These are phyloP conservation scores for Pygoscelis adeliae DNA, from an alignment of 2,113 vertebrate genomes.

Conservation along the genomic window DNA sequence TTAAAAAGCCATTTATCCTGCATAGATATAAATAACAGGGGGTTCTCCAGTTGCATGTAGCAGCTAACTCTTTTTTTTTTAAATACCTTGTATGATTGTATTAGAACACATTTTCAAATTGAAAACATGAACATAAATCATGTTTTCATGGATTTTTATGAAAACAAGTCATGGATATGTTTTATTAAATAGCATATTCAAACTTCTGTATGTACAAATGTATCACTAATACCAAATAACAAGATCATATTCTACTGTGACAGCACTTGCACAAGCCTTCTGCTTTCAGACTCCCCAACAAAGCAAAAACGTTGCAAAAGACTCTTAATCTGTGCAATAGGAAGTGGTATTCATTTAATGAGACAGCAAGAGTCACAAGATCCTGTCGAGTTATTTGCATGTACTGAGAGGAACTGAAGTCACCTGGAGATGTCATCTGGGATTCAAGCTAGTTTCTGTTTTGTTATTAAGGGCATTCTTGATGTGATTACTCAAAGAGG, in stretches of 20 bases:
- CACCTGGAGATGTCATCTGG: rapidly evolving
- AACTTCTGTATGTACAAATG: neutral
- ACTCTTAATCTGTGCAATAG: neutral
- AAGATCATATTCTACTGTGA: neutral
- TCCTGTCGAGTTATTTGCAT: neutral
- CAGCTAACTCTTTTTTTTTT: neutral
- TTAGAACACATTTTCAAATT: neutral
- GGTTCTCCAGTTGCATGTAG: neutral
- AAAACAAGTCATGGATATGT: neutral
- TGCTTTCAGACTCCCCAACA: neutral
- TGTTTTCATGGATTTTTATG: neutral
- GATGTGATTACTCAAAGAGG: neutral
- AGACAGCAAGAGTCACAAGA: neutral
- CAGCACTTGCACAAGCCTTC: neutral
- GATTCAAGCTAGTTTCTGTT: neutral
- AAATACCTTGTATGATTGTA: neutral
- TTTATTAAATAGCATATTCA: neutral
- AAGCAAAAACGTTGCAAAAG: rapidly evolving
- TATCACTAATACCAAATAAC: neutral
- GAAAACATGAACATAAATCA: neutral
- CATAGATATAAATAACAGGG: neutral
- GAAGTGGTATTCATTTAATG: neutral
- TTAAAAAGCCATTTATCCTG: neutral
- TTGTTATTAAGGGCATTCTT: neutral
- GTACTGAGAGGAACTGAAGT: neutral